Base-by-base conservation (phyloP, 1,140 invertebrate genomes). In the Aphaenogaster floridana region DNA sequence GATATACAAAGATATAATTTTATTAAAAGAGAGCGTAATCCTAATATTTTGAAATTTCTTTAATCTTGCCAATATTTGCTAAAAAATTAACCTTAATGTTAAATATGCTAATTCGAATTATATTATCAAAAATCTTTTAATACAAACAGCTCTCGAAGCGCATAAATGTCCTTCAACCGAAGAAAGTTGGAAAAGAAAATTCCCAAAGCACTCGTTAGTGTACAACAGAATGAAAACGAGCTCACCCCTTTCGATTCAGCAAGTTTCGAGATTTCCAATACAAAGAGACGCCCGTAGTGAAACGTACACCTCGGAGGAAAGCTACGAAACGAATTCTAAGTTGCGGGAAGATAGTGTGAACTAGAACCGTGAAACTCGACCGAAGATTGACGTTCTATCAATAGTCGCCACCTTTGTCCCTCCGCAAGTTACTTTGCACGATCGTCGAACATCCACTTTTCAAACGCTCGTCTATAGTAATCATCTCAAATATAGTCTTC, bases 221-320 rank as follows among this genome's bases (percentile, higher is more conserved):
- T 61, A 34, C 21, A 48, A 50, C 11, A 5, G 17, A 68, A 15
- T 7, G 34, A 57, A 69, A 68, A 52, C 39, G 34, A 34, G 71
- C 42, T 76, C 45, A 13, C 2, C 3, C 3, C 13, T 34, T 45
- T 39, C 68, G 50, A 66, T 54, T 78, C 61, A 69, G 54, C 48
- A 50, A 76, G 77, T 87, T 87, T 71, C 78, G 64, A 34, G 86
- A 45, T 88, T 72, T 71, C 59, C 48, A 48, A 57, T 64, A 28
- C 11, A 39, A 5, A 21, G 11, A 77, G 21, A n/a, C n/a, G n/a
- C 9, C 34, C 57, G 45, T 57, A 74, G 57, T 85, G 79, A 89
- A 89, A 89, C 66, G 57, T 78, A 68, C 3, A 3, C 6, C 50
- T 34, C 8, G 13, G 59, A 81, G 21, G 45, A 45, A 36, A 13